Conservation (phyloP, 2,797 vertebrate species). For the Botia almorhae region DNA sequence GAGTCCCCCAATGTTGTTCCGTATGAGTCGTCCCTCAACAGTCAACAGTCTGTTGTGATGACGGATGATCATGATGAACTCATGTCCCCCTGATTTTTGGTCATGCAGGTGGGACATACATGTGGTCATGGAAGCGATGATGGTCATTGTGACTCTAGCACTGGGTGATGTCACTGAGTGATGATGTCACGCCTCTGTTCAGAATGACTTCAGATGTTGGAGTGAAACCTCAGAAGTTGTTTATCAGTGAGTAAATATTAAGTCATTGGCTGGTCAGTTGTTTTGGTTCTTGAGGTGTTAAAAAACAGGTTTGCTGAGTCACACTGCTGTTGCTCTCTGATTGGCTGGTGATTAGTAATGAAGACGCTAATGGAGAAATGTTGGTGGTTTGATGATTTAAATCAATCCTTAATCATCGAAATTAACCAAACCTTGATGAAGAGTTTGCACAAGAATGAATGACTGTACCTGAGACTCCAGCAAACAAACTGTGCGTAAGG, state of each 20-base stretch:
- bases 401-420: neutral
- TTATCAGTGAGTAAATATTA: neutral
- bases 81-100: no score
- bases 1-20: no score
- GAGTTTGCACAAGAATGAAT: neutral
- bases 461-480: neutral
- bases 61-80: no score
- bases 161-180: neutral
- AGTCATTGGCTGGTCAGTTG: neutral
- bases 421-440: neutral
- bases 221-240: no score
- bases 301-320: slow-evolving; percentile 7
- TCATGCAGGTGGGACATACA: no score
- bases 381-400: neutral
- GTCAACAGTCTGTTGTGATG: no score
- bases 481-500: neutral
- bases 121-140: no score
- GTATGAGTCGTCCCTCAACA: no score
- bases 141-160: neutral
- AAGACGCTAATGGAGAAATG: neutral
- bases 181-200: neutral
- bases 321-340: neutral
- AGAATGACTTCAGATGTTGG: neutral
- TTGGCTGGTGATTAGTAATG: neutral
- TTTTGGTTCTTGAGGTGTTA: slow-evolving; percentile 2